Conservation (phyloP, 1,140 invertebrate genomes). For the Teleopsis dalmanni region DNA sequence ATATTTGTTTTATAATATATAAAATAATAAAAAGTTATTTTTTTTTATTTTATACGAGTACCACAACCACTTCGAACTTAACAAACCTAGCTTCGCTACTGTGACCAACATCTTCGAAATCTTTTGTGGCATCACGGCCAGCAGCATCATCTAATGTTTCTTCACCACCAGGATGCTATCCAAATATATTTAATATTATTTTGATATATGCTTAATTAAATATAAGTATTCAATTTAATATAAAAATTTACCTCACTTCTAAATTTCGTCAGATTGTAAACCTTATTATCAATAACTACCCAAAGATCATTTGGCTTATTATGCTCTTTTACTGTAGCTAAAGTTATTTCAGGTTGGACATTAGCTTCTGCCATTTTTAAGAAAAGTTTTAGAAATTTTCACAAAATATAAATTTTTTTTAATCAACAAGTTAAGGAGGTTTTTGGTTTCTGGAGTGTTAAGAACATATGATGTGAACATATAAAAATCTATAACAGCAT, state of each 20-base stretch:
- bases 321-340: constrained; percentile 51
- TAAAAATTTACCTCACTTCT: constrained; percentile 50
- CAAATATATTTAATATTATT: constrained; percentile 7
- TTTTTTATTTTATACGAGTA: too few relatives aligned
- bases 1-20: neutral
- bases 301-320: constrained; percentile 48
- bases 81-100: constrained; percentile 68
- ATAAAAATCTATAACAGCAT: too few relatives aligned
- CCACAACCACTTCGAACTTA: too few relatives aligned
- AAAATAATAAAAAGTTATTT: neutral
- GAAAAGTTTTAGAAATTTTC: neutral
- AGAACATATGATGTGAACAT: too few relatives aligned
- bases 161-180: constrained; percentile 77
- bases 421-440: too few relatives aligned
- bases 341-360: constrained; percentile 33
- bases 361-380: neutral
- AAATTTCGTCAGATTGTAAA: constrained; percentile 61
- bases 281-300: constrained; percentile 56
- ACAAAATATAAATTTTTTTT: constrained; percentile 1
- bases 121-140: constrained; percentile 67
- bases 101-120: constrained; percentile 83
- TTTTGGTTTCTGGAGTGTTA: too few relatives aligned
- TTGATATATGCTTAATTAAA: neutral
- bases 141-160: constrained; percentile 69
- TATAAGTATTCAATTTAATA: neutral